These are phyloP conservation scores for Nyctalus aviator DNA, from an alignment of 2,797 vertebrate genomes.

Conservation along the genomic window DNA sequence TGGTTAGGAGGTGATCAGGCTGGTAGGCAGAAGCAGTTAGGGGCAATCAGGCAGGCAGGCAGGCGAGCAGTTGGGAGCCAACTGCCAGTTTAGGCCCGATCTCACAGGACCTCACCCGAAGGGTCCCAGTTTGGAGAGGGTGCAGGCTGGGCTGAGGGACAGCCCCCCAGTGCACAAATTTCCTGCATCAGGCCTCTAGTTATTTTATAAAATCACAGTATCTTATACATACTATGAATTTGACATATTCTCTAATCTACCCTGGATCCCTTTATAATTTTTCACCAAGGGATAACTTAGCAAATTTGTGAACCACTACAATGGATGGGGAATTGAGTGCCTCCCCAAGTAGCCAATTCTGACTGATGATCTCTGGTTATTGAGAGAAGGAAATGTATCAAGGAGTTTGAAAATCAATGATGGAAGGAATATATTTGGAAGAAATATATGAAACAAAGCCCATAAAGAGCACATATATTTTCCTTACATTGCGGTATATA, in stretches of 20 bases:
- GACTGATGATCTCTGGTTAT: background rate
- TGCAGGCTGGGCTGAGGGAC: too few relatives aligned
- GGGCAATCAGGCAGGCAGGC: too few relatives aligned
- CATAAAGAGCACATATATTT: background rate
- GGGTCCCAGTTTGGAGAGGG: too few relatives aligned
- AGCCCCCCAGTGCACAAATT: too few relatives aligned
- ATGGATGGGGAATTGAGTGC: background rate
- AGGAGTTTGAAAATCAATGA: background rate
- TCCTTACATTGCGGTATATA: rapidly evolving
- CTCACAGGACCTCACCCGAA: too few relatives aligned
- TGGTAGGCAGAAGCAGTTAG: too few relatives aligned
- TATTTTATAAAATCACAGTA: background rate
- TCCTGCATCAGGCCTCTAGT: background rate
- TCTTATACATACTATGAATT: background rate
- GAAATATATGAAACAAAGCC: background rate
- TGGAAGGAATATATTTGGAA: background rate
- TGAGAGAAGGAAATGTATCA: background rate
- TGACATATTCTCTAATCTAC: background rate
- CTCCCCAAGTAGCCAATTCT: rapidly evolving
- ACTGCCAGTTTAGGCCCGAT: too few relatives aligned
- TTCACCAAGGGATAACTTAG: background rate
- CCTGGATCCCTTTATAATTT: background rate
- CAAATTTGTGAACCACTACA: background rate
- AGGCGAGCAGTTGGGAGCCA: too few relatives aligned
- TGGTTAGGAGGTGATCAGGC: too few relatives aligned